These are phyloP conservation scores for Phyto melanocephala DNA, from an alignment of 2,888 invertebrate genomes.

Conservation along the genomic window DNA sequence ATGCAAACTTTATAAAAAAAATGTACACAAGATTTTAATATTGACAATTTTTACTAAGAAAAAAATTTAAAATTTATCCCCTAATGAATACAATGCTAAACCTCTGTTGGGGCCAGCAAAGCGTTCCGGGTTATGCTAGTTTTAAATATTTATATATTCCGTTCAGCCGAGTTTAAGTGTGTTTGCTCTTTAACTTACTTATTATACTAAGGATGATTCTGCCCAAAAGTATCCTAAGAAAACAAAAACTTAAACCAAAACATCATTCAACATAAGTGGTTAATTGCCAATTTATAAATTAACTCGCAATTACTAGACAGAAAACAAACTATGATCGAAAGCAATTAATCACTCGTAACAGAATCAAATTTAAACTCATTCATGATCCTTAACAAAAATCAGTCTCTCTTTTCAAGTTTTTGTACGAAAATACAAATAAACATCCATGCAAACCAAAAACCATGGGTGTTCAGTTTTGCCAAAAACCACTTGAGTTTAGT, in stretches of 20 bases:
- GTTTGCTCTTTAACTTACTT: no score
- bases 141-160: no score
- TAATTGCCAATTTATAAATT: slow-evolving; percentile 50
- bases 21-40: no score
- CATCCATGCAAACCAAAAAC: slow-evolving; percentile 34
- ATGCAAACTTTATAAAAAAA: no score
- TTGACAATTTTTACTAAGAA: no score
- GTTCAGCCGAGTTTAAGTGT: no score
- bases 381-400: slow-evolving; percentile 24
- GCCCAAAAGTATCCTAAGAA: background rate
- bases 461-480: slow-evolving; percentile 51
- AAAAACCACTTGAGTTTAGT: slow-evolving; percentile 54
- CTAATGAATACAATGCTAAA: no score
- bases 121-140: no score
- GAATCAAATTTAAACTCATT: slow-evolving; percentile 38
- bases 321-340: background rate
- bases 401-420: background rate
- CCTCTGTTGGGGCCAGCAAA: no score
- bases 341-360: slow-evolving; percentile 7
- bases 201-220: no score
- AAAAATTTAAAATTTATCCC: no score
- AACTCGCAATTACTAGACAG: slow-evolving; percentile 26
- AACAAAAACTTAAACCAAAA: background rate
- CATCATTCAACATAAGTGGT: slow-evolving; percentile 20
- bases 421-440: background rate